Conservation (phyloP, 2,113 vertebrate species). For the Phoxinus phoxinus region DNA sequence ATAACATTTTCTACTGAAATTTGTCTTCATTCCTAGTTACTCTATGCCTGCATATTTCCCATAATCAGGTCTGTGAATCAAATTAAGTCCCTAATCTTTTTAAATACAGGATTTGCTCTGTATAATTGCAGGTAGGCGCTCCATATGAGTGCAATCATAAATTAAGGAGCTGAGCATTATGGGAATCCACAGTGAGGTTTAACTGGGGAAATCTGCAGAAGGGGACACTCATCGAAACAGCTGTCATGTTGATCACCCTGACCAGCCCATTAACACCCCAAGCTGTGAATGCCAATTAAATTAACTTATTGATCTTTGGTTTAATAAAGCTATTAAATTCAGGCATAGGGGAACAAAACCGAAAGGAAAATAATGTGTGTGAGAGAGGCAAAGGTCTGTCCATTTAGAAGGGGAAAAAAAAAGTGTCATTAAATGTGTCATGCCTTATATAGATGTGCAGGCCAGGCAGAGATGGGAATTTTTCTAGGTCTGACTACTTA, state of each 20-base stretch:
- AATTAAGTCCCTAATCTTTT: constrained; percentile 16
- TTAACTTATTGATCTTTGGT: constrained; percentile 68
- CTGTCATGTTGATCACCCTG: constrained; percentile 56
- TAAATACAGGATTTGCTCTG: constrained; percentile 5
- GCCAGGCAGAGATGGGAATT: constrained; percentile 21
- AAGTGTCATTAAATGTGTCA: constrained; percentile 7
- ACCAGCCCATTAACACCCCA: constrained; percentile 62
- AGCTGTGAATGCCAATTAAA: constrained; percentile 66
- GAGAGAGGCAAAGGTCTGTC: not conserved
- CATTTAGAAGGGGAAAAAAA: not conserved
- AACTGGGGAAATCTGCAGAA: constrained; percentile 7
- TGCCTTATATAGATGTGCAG: not conserved
- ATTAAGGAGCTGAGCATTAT: constrained; percentile 25
- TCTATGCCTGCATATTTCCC: not conserved
- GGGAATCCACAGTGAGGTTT: constrained; percentile 33
- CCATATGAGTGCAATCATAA: constrained; percentile 20
- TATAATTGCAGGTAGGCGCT: constrained; percentile 23
- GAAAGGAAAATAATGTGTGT: constrained; percentile 13
- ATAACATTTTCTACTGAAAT: not conserved
- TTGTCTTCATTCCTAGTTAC: not conserved
- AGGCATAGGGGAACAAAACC: constrained; percentile 38
- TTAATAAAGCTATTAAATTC: constrained; percentile 64
- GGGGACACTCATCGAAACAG: constrained; percentile 56
- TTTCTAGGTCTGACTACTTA: constrained; percentile 33
- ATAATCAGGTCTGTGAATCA: constrained; percentile 4